A percentile compares a stretch with the other conserved stretches of the same genome.
Evolutionary conservation across 2,113 vertebrate species (phyloP).

Genomic region (Sorex araneus): DNA sequence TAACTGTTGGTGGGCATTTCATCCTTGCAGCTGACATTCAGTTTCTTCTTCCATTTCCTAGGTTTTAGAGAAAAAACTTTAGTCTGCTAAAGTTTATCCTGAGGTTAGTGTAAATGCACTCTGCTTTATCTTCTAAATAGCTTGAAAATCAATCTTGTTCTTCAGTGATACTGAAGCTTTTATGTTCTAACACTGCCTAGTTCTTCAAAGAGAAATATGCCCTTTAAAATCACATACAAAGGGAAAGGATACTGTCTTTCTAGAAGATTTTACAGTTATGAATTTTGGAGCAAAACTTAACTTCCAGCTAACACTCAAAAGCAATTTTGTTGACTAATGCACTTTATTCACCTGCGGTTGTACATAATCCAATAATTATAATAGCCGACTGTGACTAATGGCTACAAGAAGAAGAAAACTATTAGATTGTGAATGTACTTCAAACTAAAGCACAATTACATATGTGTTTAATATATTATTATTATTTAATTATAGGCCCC

Average conservation of each 20-base stretch:
- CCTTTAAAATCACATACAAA: slow-evolving; percentile 29
- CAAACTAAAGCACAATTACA: not conserved
- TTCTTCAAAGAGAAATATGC: not conserved
- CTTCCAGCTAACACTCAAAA: not conserved
- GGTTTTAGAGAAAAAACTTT: not conserved
- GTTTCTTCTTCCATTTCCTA: not conserved
- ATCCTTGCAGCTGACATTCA: not conserved
- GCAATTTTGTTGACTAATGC: not conserved
- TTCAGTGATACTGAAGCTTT: not conserved
- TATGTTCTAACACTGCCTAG: not conserved
- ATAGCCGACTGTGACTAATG: not conserved
- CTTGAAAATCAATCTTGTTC: not conserved
- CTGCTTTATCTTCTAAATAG: not conserved
- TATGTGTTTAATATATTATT: not conserved
- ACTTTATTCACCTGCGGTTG: slow-evolving; percentile 57
- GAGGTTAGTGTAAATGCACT: not conserved
- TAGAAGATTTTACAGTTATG: not conserved
- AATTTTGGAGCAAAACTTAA: slow-evolving; percentile 13
- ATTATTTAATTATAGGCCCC: slow-evolving; percentile 19
- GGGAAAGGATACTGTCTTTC: not conserved
- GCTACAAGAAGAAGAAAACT: not conserved
- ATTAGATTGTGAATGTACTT: not conserved
- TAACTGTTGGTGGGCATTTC: not conserved
- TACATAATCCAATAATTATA: slow-evolving; percentile 17
- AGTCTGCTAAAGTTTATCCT: not conserved